Evolutionary conservation across 2,888 invertebrate genomes (phyloP).

Genomic region (Bimastos eiseni): DNA sequence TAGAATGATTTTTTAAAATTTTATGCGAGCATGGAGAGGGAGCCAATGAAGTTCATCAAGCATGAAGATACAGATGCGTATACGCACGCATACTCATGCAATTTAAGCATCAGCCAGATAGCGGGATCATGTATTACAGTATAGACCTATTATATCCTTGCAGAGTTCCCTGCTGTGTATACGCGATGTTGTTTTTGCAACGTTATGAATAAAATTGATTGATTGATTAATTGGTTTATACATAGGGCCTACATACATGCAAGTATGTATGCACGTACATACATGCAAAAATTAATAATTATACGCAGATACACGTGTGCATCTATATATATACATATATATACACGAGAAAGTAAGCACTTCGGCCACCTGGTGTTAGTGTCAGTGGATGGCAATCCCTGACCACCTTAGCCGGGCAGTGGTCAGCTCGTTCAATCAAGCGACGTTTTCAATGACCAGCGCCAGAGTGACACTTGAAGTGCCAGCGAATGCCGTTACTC

Average conservation of each 20-base stretch:
- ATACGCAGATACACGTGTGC: not conserved
- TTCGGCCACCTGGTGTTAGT: not conserved
- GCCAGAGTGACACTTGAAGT: not conserved
- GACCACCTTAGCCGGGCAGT: not conserved
- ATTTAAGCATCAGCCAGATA: no score
- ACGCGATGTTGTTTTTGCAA: no score
- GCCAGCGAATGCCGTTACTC: not conserved
- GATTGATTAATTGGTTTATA: no score
- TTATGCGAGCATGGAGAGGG: no score
- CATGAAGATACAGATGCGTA: no score
- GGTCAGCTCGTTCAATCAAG: constrained; percentile 1
- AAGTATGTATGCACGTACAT: not conserved
- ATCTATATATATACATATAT: not conserved
- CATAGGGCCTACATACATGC: not conserved
- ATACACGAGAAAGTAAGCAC: not conserved
- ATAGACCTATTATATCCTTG: no score
- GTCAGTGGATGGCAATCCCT: not conserved
- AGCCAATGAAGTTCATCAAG: no score
- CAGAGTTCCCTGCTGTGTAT: no score
- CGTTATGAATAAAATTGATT: no score
- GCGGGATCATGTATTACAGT: no score
- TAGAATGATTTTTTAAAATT: no score
- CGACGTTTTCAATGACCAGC: not conserved
- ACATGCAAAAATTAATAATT: not conserved
- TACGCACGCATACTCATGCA: no score